A percentile compares a stretch with the other conserved stretches of the same genome.
Evolutionary conservation across 2,797 vertebrate genomes (phyloP).

Genomic region (Coranthus polyacanthus): DNA sequence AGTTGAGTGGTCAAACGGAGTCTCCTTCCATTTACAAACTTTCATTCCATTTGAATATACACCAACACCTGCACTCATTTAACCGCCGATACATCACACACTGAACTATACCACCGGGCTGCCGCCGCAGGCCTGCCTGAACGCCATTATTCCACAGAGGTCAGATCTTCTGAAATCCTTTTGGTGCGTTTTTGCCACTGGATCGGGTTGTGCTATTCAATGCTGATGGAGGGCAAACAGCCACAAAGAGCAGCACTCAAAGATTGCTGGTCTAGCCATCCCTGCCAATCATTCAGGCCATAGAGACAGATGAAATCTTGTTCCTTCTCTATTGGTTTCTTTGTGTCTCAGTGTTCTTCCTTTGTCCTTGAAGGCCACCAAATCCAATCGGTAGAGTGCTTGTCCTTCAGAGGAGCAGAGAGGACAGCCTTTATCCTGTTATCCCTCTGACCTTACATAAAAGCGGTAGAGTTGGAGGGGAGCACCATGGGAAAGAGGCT

Average conservation of each 20-base stretch:
- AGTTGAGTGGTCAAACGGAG: too few species aligned
- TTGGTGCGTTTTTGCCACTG: conserved; percentile 57
- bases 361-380: conserved; percentile 83
- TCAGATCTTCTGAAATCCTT: conserved; percentile 46
- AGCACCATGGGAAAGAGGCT: conserved; percentile 54
- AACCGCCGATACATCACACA: too few species aligned
- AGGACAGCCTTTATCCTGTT: conserved; percentile 84
- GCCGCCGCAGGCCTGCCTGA: too few species aligned
- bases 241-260: conserved; percentile 70
- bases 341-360: conserved; percentile 74
- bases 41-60: too few species aligned
- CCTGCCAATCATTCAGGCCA: conserved; percentile 81
- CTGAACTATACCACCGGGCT: too few species aligned
- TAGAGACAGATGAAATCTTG: conserved; percentile 79
- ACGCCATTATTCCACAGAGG: conserved; percentile 47
- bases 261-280: conserved; percentile 66
- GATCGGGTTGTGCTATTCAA: conserved; percentile 52
- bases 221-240: conserved; percentile 65
- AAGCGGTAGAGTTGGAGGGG: conserved; percentile 65
- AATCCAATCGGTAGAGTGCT: conserved; percentile 82
- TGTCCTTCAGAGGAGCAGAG: conserved; percentile 79
- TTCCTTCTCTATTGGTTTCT: conserved; percentile 76
- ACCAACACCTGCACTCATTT: too few species aligned
- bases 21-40: too few species aligned
- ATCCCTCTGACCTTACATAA: conserved; percentile 81